phyloP scores from a whole-genome alignment of 92 coral and sea anemone species.

The Palythoa heliodiscus region DNA sequence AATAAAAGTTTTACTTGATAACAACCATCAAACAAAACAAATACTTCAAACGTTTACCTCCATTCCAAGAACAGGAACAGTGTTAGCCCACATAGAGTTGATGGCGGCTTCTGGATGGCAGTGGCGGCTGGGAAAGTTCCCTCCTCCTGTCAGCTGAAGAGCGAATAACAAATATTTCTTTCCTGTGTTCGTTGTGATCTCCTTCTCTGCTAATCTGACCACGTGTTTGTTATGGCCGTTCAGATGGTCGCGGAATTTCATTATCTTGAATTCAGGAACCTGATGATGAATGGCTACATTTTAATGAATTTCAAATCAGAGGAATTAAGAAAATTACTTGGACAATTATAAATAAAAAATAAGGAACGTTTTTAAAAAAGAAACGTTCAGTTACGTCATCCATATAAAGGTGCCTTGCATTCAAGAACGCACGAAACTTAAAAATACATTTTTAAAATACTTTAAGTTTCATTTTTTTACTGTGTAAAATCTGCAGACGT shows the following conservation, averaged over 20 bases:
- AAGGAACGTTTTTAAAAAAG: too few species aligned
- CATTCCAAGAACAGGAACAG: constrained; percentile 9
- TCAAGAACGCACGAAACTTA: too few species aligned
- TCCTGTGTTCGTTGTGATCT: not conserved
- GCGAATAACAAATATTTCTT: constrained; percentile 14
- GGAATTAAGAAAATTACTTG: not conserved
- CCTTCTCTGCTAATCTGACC: constrained; percentile 14
- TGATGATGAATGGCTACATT: not conserved
- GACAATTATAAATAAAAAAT: too few species aligned
- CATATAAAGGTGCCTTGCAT: too few species aligned
- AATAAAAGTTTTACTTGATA: not conserved
- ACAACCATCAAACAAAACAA: too few species aligned
- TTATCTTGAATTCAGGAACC: constrained; percentile 30
- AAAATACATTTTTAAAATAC: too few species aligned
- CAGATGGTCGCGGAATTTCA: constrained; percentile 17
- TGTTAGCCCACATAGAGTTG: constrained; percentile 14
- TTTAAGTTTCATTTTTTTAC: too few species aligned
- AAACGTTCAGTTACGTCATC: too few species aligned
- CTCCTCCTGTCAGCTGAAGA: constrained; percentile 29
- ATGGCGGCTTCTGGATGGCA: constrained; percentile 22
- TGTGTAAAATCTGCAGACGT: too few species aligned
- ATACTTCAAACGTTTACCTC: not conserved
- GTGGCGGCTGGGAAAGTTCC: constrained; percentile 32
- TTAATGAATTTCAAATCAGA: not conserved
- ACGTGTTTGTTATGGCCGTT: constrained; percentile 35